Percentiles rank a stretch among this genome's conserved stretches.
phyloP scores from a whole-genome alignment of 2,797 vertebrate species.

The Agapornis canus region DNA sequence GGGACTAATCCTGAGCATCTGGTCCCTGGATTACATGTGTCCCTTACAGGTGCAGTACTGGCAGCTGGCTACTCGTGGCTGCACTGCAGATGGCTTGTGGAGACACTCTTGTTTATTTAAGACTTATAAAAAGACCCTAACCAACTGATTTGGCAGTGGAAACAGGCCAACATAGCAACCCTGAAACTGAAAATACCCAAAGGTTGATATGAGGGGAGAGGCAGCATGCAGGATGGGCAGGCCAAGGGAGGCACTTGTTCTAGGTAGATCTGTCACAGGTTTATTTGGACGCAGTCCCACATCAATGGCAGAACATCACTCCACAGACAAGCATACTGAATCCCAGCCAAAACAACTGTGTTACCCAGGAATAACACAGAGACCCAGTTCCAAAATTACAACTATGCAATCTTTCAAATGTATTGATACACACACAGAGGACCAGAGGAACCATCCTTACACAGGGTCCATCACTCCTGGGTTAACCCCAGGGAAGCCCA shows the following conservation, averaged over 20 bases:
- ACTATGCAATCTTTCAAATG: not conserved
- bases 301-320: not conserved
- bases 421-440: not conserved
- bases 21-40: not conserved
- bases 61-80: not conserved
- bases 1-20: not conserved
- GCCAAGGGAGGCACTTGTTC: not conserved
- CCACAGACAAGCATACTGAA: not conserved
- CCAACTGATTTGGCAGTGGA: not conserved
- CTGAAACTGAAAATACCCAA: not conserved
- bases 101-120: not conserved
- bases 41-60: not conserved
- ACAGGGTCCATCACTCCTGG: not conserved
- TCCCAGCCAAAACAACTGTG: not conserved
- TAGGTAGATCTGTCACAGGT: not conserved
- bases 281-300: not conserved
- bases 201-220: not conserved
- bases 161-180: not conserved
- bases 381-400: not conserved
- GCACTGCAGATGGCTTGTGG: not conserved
- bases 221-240: rapidly evolving
- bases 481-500: not conserved
- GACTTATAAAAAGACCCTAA: not conserved
- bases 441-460: not conserved
- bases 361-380: not conserved